phyloP scores from a whole-genome alignment of 2,888 invertebrate genomes.

The Campoplex capitator region DNA sequence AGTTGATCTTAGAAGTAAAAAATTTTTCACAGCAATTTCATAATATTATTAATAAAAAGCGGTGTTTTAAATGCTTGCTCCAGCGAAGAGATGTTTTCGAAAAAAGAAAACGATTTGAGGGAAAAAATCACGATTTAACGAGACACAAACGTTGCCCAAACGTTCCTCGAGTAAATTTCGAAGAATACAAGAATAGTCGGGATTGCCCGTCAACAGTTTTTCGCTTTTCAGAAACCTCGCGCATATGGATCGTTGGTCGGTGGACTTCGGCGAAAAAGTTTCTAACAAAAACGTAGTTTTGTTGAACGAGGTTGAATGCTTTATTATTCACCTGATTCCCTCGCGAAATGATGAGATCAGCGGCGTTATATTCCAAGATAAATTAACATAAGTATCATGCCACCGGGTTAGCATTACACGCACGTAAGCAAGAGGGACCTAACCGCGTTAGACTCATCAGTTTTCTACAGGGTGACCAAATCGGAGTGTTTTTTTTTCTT shows the following conservation, averaged over 20 bases:
- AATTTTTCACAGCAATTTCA: neutral
- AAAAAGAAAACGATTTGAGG: neutral
- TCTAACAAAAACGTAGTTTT: neutral
- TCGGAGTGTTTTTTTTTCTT: neutral
- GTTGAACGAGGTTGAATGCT: conserved; percentile 68
- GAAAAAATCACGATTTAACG: neutral
- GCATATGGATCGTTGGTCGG: neutral
- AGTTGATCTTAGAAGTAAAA: neutral
- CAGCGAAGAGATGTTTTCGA: neutral
- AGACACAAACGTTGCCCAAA: neutral
- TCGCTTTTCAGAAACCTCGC: neutral
- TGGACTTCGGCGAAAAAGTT: neutral
- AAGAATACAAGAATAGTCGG: neutral
- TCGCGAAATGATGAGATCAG: conserved; percentile 65
- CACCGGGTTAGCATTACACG: conserved; percentile 69
- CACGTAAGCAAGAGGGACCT: conserved; percentile 62
- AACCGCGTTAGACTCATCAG: conserved; percentile 25
- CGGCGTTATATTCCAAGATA: conserved; percentile 49
- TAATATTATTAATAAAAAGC: neutral
- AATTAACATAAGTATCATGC: conserved; percentile 74
- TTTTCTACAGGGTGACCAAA: conserved; percentile 22
- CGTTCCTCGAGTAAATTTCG: neutral
- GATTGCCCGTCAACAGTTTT: neutral
- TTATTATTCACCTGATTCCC: conserved; percentile 71
- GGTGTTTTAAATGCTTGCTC: neutral